These are phyloP conservation scores for Muscicapa striata DNA, from an alignment of 2,797 vertebrate genomes.

Conservation along the genomic window DNA sequence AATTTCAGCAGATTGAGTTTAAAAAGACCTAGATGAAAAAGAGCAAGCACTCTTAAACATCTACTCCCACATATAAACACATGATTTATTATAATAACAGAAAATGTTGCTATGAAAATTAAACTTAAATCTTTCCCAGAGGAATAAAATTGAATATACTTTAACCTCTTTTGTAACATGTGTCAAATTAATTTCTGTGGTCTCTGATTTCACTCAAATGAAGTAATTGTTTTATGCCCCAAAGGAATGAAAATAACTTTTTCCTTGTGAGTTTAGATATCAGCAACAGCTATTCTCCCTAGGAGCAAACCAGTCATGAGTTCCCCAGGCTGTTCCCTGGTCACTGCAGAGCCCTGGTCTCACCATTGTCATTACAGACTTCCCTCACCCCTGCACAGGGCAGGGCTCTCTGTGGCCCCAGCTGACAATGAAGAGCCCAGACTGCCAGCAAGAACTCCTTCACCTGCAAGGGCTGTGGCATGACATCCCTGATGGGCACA, in stretches of 20 bases:
- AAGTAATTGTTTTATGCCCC: constrained; percentile 16
- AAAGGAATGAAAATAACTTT: background rate
- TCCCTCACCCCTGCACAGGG: no score
- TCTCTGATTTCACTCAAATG: constrained; percentile 1
- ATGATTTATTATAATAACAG: background rate
- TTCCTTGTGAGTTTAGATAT: background rate
- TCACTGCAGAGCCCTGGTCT: background rate
- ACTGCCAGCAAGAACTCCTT: background rate
- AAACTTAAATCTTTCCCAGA: background rate
- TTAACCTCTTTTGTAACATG: background rate
- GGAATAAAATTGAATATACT: background rate
- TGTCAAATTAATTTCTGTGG: constrained; percentile 32
- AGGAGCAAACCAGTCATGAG: fast-evolving
- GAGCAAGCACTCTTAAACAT: background rate
- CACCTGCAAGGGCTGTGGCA: fast-evolving
- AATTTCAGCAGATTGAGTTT: background rate
- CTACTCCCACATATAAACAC: background rate
- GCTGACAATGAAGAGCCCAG: background rate
- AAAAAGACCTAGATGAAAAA: background rate
- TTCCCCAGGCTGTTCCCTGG: background rate
- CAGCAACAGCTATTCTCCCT: background rate
- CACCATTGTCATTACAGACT: background rate
- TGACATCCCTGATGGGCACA: fast-evolving
- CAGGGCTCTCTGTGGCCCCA: background rate
- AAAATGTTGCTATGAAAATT: constrained; percentile 3